Conservation (phyloP, 2,113 vertebrate genomes). For the Tautogolabrus adspersus region DNA sequence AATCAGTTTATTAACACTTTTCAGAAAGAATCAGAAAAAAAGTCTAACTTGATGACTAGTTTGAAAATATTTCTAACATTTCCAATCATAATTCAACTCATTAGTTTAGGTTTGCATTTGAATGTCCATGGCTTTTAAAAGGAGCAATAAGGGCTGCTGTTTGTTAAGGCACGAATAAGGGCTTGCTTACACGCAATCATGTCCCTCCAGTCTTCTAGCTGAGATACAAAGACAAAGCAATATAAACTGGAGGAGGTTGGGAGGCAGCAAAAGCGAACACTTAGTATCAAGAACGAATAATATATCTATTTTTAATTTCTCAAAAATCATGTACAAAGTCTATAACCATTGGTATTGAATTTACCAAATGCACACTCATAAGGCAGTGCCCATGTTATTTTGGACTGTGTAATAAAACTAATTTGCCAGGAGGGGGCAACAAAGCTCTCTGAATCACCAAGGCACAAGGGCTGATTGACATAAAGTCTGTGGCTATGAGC, state of each 20-base stretch:
- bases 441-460: constrained; percentile 1
- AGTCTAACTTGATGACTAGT: not conserved
- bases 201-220: not conserved
- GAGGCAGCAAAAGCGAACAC: not conserved
- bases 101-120: not conserved
- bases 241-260: not conserved
- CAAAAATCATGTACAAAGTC: not conserved
- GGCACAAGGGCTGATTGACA: not conserved
- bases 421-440: constrained; percentile 28
- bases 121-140: not conserved
- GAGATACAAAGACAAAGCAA: not conserved
- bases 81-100: not conserved
- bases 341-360: too few relatives aligned
- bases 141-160: not conserved
- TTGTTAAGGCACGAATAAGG: not conserved
- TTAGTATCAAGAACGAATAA: not conserved
- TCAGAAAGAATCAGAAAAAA: too few relatives aligned
- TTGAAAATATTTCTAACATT: too few relatives aligned
- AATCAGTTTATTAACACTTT: too few relatives aligned
- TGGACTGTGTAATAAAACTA: constrained; percentile 6
- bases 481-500: not conserved
- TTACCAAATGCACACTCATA: not conserved
- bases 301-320: not conserved
- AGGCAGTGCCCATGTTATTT: not conserved
- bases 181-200: not conserved